Base-by-base conservation (phyloP, 1,140 invertebrate genomes). In the Cydia strobilella region DNA sequence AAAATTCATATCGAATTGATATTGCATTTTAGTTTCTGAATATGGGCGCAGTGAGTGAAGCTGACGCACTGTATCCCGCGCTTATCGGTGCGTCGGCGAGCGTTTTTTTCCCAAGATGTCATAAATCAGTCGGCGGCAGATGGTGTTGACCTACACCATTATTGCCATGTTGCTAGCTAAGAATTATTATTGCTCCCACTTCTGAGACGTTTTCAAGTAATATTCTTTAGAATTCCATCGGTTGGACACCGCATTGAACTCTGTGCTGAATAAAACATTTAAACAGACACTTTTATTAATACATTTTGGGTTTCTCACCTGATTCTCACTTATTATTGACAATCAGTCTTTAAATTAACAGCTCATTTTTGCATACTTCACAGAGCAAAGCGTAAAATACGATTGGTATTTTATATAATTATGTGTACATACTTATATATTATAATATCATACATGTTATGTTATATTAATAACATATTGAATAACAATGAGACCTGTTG, bases 101-200 rank as follows among this genome's bases (percentile, higher is more conserved):
- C 80, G 79, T 76, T 83, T 87, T 86, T 86, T 85, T 80, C 84
- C 80, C 78, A 72, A 80, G 79, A 82, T 84, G 81, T 86, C 84
- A 89, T 89, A 89, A 89, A 89, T 89, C 87, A 89, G 84, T 78
- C 74, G 81, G 86, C 83, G 79, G 82, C 87, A 89, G 83, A 89
- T 89, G 86, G 82, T 85, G 84, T 87, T 86, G 87, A 89, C 84
- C 85, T 85, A 77, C 76, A 86, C 86, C 82, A 86, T 87, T 89
- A 89, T 89, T 85, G 82, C 87, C 81, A 83, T 86, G 84, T 82
- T 85, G 77, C 85, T 79, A 86, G 80, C 85, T 82, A 84, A 87
- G 81, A 85, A 84, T 87, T 86, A 87, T 86, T 84, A 86, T 84
- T 83, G 79, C 80, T 74, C 76, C 77, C 76, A 79, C 65, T 86